These are phyloP conservation scores for Chascanopsetta lugubris DNA, from an alignment of 2,113 vertebrate species.

Conservation along the genomic window DNA sequence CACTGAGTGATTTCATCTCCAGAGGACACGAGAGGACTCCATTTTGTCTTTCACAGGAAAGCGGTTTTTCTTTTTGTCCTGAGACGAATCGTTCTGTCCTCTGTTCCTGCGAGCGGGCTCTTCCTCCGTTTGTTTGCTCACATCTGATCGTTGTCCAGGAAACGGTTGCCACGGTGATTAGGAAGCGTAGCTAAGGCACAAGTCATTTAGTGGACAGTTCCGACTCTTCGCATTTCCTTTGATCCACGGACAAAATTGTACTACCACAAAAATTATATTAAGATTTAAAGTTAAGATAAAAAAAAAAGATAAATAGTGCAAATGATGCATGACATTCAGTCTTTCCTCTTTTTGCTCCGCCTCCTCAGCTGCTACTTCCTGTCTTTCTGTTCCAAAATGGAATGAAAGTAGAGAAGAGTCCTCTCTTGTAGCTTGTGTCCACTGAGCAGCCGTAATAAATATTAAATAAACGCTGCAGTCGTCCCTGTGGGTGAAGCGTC, in stretches of 20 bases:
- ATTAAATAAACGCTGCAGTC: conserved; percentile 75
- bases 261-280: conserved; percentile 53
- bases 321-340: conserved; percentile 67
- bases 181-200: conserved; percentile 60
- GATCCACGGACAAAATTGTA: conserved; percentile 32
- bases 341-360: conserved; percentile 41
- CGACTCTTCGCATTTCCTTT: conserved; percentile 33
- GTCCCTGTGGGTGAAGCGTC: conserved; percentile 36
- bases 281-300: conserved; percentile 48
- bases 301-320: conserved; percentile 78
- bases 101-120: neutral
- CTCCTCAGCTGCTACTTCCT: neutral
- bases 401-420: conserved; percentile 26
- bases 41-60: conserved; percentile 8
- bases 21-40: neutral
- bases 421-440: conserved; percentile 37
- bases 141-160: neutral
- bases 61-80: conserved; percentile 6
- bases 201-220: conserved; percentile 38
- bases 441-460: conserved; percentile 82
- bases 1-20: no score
- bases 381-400: conserved; percentile 23
- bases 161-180: conserved; percentile 10
- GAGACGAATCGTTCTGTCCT: neutral
- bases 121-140: conserved; percentile 20